A percentile compares a stretch with the other conserved stretches of the same genome.
These are phyloP conservation scores for Drosophila baimaii DNA, from an alignment of 1,140 invertebrate genomes.

Conservation along the genomic window DNA sequence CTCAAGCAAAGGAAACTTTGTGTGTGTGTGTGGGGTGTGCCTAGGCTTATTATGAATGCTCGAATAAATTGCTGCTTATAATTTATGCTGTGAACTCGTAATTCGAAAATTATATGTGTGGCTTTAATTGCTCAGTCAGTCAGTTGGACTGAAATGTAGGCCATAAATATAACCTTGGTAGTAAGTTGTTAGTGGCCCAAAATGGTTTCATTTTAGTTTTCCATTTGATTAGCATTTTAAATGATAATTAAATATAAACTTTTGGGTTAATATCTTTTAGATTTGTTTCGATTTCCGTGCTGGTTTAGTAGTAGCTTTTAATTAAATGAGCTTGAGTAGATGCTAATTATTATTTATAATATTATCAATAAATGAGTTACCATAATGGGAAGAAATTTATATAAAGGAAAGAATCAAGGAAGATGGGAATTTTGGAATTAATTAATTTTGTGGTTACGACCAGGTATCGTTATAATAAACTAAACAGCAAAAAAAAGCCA, in stretches of 20 bases:
- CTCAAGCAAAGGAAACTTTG: conserved; percentile 49
- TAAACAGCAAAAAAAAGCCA: too few relatives aligned
- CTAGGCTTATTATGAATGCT: conserved; percentile 66
- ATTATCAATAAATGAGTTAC: neutral
- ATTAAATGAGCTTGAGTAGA: too few relatives aligned
- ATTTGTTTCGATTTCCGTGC: conserved; percentile 9
- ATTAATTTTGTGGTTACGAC: too few relatives aligned
- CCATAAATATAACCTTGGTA: conserved; percentile 23
- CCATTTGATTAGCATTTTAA: conserved; percentile 39
- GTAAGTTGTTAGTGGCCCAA: conserved; percentile 31
- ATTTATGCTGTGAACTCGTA: conserved; percentile 58
- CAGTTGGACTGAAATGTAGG: conserved; percentile 34
- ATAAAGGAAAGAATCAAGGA: neutral
- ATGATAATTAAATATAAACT: conserved; percentile 39
- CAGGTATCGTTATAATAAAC: too few relatives aligned
- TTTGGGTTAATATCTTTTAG: conserved; percentile 7
- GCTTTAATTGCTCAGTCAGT: conserved; percentile 60
- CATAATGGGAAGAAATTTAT: too few relatives aligned
- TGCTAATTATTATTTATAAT: too few relatives aligned
- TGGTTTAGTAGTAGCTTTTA: too few relatives aligned
- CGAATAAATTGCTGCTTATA: conserved; percentile 66
- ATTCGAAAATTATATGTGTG: conserved; percentile 59
- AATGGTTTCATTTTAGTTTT: conserved; percentile 8
- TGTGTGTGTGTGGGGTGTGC: conserved; percentile 3
- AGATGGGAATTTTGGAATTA: neutral